Evolutionary conservation across 2,113 vertebrate species (phyloP).

Genomic region (Condylura cristata): DNA sequence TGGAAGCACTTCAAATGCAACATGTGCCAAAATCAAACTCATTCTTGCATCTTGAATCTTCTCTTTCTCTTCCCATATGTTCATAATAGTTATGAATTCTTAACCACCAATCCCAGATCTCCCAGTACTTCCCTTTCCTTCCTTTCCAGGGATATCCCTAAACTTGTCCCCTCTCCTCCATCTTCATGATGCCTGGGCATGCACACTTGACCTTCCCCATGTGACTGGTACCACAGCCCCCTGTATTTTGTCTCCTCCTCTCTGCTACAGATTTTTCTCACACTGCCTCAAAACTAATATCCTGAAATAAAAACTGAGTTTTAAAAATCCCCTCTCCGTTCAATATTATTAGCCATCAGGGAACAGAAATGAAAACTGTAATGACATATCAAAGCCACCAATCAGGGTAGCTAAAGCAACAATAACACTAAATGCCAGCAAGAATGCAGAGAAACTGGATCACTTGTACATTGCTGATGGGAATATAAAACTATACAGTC

Average conservation of each 20-base stretch:
- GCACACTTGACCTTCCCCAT: neutral
- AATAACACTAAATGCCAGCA: neutral
- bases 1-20: neutral
- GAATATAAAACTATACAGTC: neutral
- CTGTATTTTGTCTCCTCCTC: neutral
- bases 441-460: slow-evolving; percentile 33
- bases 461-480: neutral
- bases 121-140: neutral
- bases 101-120: neutral
- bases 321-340: slow-evolving; percentile 7
- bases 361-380: slow-evolving; percentile 41
- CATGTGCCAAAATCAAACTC: neutral
- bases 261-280: neutral
- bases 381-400: neutral
- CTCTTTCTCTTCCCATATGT: neutral
- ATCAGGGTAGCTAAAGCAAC: neutral
- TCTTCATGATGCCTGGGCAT: neutral
- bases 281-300: slow-evolving; percentile 39
- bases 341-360: neutral
- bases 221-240: neutral
- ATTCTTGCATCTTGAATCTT: neutral
- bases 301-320: slow-evolving; percentile 24
- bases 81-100: neutral
- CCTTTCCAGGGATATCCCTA: neutral
- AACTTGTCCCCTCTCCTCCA: neutral